phyloP scores from a whole-genome alignment of 1,140 invertebrate species.

The Calliphora vicina region DNA sequence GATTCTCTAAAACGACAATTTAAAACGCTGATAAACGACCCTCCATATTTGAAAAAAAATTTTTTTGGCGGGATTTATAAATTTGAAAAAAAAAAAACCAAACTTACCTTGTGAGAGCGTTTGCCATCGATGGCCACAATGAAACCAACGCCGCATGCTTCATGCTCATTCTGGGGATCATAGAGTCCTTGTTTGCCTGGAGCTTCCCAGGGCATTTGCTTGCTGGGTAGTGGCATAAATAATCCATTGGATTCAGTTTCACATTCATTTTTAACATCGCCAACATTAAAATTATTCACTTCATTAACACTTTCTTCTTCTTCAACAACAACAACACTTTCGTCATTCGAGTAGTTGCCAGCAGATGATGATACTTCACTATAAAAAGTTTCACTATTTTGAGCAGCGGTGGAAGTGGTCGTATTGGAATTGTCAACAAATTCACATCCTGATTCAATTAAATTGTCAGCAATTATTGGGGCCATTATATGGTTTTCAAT shows the following conservation, averaged over 20 bases:
- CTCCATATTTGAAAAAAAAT: no score
- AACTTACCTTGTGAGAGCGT: slow-evolving; percentile 85
- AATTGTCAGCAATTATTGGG: slow-evolving; percentile 62
- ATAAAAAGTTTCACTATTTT: slow-evolving; percentile 11
- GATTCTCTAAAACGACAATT: no score
- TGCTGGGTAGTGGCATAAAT: slow-evolving; percentile 13
- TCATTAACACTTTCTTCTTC: slow-evolving; percentile 22
- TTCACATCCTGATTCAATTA: slow-evolving; percentile 62
- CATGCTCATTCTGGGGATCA: slow-evolving; percentile 91
- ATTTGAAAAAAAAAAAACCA: no score
- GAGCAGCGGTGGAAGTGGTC: neutral
- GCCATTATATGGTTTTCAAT: slow-evolving; percentile 57
- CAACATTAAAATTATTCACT: slow-evolving; percentile 34
- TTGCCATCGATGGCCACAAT: slow-evolving; percentile 97
- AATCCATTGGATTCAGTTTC: neutral
- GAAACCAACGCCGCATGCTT: slow-evolving; percentile 98
- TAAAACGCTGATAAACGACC: no score
- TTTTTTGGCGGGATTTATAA: no score
- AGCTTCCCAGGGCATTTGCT: slow-evolving; percentile 69
- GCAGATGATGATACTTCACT: slow-evolving; percentile 19
- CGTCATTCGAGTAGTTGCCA: neutral
- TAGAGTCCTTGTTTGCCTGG: slow-evolving; percentile 85
- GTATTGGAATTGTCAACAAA: slow-evolving; percentile 49
- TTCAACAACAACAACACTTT: neutral
- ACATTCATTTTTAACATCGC: slow-evolving; percentile 38